Evolutionary conservation across 2,888 invertebrate genomes (phyloP), one percentile per base, ranked within the genome.

Genomic region (Ernsta delagoae): DNA sequence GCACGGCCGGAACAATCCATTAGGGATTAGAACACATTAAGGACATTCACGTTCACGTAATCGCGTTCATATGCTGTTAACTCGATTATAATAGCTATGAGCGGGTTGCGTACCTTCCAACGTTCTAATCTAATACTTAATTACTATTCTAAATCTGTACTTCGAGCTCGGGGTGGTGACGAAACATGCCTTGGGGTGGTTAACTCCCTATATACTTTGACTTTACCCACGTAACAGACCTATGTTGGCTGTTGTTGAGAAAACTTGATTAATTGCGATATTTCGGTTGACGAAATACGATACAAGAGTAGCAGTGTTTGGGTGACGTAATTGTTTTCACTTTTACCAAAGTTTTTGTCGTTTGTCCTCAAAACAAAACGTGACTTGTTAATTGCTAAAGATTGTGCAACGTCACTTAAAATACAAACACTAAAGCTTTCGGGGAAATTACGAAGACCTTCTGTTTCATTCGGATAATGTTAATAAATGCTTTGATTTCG

Each of bases 21-120:
- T 64, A 45, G 64, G 56, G 43, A 64, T 45, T 57, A 9, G 9
- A 64, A 34, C 45, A 12, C 64, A 64, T 57, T 64, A 64, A 64
- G 64, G 64, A 45, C 56, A 24, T 53, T 36, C 61, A 53, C 53
- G 31, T 56, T 36, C 61, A 53, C 53, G 31, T 56, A 56, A 56
- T 43, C 41, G 39, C 24, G 5, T 11, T 34, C 43, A 31, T 64
- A 43, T 31, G 31, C 7, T 9, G 54, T 63, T 36, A 54, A 64
- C 54, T 54, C 8, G 64, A 41, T 53, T 39, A 54, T 41, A 63
- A 62, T 39, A 54, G 54, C 54, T 31, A 9, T 11, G 9, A 54
- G 54, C 54, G 54, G 31, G 48, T 31, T 54, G 54, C 54, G 54
- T 54, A 54, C 9, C 39, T 39, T 39, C 39, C 7, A 39, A 39